phyloP scores from a whole-genome alignment of 2,888 invertebrate species.

The Sympetrum striolatum region DNA sequence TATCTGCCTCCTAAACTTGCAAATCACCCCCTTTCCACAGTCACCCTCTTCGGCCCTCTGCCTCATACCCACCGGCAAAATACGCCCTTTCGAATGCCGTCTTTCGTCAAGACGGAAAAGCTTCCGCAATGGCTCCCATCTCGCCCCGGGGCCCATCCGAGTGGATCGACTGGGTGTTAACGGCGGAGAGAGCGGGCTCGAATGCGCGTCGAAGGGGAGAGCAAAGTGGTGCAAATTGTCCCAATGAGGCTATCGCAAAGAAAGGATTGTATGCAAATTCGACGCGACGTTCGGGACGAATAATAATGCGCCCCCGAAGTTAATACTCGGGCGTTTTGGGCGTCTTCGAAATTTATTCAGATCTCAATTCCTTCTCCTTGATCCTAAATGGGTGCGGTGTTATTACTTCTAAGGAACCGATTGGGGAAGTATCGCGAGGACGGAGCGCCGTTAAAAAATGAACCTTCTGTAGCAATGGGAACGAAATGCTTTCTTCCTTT shows the following conservation, averaged over 20 bases:
- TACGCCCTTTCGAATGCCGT: not conserved
- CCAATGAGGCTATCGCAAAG: not conserved
- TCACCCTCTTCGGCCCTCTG: not conserved
- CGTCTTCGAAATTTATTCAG: not conserved
- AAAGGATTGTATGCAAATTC: not conserved
- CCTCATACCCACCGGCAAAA: not conserved
- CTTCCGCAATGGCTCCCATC: not conserved
- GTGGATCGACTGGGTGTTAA: not conserved
- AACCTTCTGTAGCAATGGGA: no score
- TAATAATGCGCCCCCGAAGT: not conserved
- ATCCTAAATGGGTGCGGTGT: not conserved
- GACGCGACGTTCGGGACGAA: not conserved
- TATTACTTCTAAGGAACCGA: not conserved
- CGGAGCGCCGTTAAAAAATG: no score
- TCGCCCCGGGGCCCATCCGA: not conserved
- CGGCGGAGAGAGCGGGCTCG: not conserved
- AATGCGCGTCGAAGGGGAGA: not conserved
- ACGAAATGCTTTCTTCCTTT: no score
- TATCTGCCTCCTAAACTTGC: not conserved
- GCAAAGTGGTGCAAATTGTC: not conserved
- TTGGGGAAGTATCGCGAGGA: no score
- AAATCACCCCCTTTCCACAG: not conserved
- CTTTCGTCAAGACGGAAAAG: not conserved
- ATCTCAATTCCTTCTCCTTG: not conserved
- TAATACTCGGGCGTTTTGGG: not conserved